Evolutionary conservation across 2,113 vertebrate genomes (phyloP).

Genomic region (Pundamilia nyererei): DNA sequence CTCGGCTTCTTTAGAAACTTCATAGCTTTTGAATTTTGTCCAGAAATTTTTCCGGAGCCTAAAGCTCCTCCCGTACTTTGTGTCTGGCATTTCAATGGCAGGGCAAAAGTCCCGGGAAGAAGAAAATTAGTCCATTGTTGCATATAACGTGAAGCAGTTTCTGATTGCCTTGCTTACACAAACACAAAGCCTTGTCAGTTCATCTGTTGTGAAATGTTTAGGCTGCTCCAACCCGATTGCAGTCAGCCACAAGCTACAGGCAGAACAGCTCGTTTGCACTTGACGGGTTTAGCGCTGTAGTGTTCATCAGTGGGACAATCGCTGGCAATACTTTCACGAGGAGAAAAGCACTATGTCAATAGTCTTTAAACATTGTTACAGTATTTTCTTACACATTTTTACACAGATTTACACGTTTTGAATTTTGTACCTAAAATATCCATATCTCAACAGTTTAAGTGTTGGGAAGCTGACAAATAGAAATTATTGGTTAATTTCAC

Average conservation of each 20-base stretch:
- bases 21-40: background rate
- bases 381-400: background rate
- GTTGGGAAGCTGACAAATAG: background rate
- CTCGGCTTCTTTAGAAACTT: background rate
- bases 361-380: background rate
- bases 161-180: background rate
- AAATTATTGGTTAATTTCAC: background rate
- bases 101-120: background rate
- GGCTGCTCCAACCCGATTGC: background rate
- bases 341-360: background rate
- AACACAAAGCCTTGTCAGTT: background rate
- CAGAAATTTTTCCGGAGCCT: fast-evolving
- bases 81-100: background rate
- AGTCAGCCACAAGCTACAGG: background rate
- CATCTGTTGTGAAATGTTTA: background rate
- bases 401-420: background rate
- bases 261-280: background rate
- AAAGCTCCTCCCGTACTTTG: background rate
- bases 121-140: background rate
- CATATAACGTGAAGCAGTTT: background rate
- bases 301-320: background rate
- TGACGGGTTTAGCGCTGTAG: fast-evolving
- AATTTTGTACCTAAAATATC: background rate
- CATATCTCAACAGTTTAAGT: background rate
- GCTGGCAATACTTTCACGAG: fast-evolving